Percentiles rank a stretch among this genome's conserved stretches.
Conservation (phyloP, 2,888 invertebrate genomes). For the Hylaea fasciaria region DNA sequence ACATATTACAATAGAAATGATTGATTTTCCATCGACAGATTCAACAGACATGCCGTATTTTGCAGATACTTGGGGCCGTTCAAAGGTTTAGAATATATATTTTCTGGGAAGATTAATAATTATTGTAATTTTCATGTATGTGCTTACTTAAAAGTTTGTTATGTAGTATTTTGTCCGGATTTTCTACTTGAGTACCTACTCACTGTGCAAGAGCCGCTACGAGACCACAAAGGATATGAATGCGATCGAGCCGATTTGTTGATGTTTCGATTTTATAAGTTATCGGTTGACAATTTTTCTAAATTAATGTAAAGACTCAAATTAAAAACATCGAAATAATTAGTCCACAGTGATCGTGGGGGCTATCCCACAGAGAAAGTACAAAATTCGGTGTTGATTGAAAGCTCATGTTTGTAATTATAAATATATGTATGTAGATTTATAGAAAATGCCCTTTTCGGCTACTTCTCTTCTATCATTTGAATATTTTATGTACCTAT, state of each 20-base stretch:
- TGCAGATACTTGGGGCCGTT: conserved; percentile 83
- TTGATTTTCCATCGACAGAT: conserved; percentile 80
- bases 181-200: conserved; percentile 79
- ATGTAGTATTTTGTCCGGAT: conserved; percentile 67
- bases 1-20: conserved; percentile 83
- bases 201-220: conserved; percentile 73
- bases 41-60: conserved; percentile 82
- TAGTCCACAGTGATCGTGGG: conserved; percentile 82
- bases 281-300: conserved; percentile 82
- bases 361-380: conserved; percentile 80
- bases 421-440: conserved; percentile 74
- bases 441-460: conserved; percentile 76
- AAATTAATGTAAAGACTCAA: conserved; percentile 81
- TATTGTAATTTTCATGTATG: conserved; percentile 52
- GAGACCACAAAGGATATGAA: conserved; percentile 83
- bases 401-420: conserved; percentile 79
- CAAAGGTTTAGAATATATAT: conserved; percentile 68
- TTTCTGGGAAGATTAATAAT: conserved; percentile 62
- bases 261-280: conserved; percentile 65
- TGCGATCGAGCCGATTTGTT: conserved; percentile 69
- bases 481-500: conserved; percentile 71
- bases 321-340: conserved; percentile 82
- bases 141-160: conserved; percentile 30
- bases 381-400: conserved; percentile 84
- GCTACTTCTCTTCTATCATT: conserved; percentile 70